Evolutionary conservation across 1,140 invertebrate genomes (phyloP).

Genomic region (Euwallacea fornicatus): DNA sequence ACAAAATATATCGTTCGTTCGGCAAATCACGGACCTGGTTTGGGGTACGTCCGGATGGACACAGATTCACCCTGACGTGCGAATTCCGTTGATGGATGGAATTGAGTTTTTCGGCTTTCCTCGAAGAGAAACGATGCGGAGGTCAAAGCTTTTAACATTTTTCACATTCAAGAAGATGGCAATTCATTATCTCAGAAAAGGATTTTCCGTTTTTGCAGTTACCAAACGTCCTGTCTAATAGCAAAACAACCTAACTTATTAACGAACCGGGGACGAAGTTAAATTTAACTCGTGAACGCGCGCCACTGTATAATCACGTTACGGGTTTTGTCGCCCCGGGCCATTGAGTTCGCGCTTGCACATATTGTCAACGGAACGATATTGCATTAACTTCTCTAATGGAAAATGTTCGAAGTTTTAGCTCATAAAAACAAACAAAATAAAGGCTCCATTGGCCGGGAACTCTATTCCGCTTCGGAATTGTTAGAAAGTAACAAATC

Average conservation of each 20-base stretch:
- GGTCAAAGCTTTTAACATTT: conserved; percentile 16
- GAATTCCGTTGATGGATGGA: conserved; percentile 17
- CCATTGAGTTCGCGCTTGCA: conserved; percentile 4
- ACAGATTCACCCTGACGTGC: conserved; percentile 9
- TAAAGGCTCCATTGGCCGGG: not conserved
- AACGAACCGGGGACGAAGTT: too few relatives aligned
- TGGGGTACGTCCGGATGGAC: not conserved
- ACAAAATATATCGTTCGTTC: conserved; percentile 13
- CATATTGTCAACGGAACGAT: conserved; percentile 15
- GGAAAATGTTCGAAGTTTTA: conserved; percentile 7
- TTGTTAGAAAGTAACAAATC: too few relatives aligned
- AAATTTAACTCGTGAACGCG: too few relatives aligned
- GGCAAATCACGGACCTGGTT: conserved; percentile 10
- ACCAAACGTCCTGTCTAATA: too few relatives aligned
- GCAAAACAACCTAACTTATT: too few relatives aligned
- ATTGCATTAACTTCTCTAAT: conserved; percentile 14
- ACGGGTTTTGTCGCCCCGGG: conserved; percentile 8
- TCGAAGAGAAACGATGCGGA: conserved; percentile 5
- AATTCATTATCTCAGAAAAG: too few relatives aligned
- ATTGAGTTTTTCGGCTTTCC: conserved; percentile 6
- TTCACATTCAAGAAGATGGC: not conserved
- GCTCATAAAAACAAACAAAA: conserved; percentile 13
- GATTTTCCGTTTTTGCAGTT: too few relatives aligned
- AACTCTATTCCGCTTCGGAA: not conserved
- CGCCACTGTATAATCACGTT: conserved; percentile 9